Percentiles rank a stretch among this genome's conserved stretches.
phyloP scores from a whole-genome alignment of 2,113 vertebrate genomes.

The Oryzias curvinotus region DNA sequence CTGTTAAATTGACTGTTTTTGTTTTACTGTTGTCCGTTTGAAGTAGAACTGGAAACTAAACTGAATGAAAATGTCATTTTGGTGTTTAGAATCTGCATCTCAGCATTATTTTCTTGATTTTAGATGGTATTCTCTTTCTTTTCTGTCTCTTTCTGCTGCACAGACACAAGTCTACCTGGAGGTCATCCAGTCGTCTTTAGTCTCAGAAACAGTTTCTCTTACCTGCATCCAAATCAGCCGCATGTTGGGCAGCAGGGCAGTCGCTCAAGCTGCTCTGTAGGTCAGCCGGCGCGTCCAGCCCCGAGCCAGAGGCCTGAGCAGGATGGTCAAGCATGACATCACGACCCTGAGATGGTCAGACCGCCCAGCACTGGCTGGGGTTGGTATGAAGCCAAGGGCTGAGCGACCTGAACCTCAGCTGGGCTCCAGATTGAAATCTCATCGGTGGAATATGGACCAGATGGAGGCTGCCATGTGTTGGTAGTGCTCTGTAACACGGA shows the following conservation, averaged over 20 bases:
- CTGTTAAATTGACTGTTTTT: too few relatives aligned
- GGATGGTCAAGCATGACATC: constrained; percentile 65
- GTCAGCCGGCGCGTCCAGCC: constrained; percentile 63
- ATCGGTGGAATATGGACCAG: constrained; percentile 41
- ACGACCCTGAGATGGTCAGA: constrained; percentile 54
- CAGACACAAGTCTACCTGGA: too few relatives aligned
- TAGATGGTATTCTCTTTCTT: background rate
- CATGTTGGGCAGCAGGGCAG: constrained; percentile 27
- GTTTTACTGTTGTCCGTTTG: too few relatives aligned
- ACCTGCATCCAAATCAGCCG: constrained; percentile 7
- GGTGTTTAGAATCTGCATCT: background rate
- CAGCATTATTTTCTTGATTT: background rate
- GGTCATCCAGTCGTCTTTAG: background rate
- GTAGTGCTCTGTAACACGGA: constrained; percentile 26
- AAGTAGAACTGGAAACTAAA: too few relatives aligned
- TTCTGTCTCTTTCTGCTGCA: background rate
- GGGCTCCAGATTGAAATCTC: constrained; percentile 61
- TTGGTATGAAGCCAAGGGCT: constrained; percentile 59
- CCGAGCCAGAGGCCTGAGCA: constrained; percentile 47
- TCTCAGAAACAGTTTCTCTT: constrained; percentile 25
- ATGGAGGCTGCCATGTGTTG: constrained; percentile 51
- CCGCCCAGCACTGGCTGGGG: constrained; percentile 40
- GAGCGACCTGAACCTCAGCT: constrained; percentile 53
- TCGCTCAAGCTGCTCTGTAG: constrained; percentile 75
- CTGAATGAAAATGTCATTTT: background rate